Evolutionary conservation across 2,888 invertebrate species (phyloP), one percentile per base, ranked within the genome.

Genomic region (Polietes domitor): DNA sequence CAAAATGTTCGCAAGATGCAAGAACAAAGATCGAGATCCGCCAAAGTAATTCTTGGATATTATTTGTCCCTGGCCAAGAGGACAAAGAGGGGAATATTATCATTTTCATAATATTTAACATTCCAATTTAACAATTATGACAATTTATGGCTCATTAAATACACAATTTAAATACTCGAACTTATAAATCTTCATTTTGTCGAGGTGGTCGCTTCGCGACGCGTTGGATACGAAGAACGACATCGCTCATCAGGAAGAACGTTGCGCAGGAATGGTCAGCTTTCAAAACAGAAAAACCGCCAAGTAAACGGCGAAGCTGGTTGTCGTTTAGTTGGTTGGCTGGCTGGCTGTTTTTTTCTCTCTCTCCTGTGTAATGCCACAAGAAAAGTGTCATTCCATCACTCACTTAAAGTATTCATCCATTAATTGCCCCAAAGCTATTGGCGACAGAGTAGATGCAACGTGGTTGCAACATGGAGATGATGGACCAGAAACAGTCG

Each of bases 381-480:
- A 84, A 84, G 84, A 84, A 90, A 89, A 90, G 90, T 90, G 90
- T 90, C 90, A 90, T 90, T 90, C 90, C 90, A 90, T 90, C 90
- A 90, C 90, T 90, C 90, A 90, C 90, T 90, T 90, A 90, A 90
- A 90, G 90, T 90, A 90, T 90, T 90, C 90, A 90, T 90, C 90
- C 90, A 90, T 90, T 90, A 90, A 90, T 90, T 90, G 90, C 89
- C 89, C 89, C 88, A 89, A 89, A 89, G 89, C 90, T 88, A 88
- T 88, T 89, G 89, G 86, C 76, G 63, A 76, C 73, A 43, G 28
- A 47, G 17, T 43, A 43, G 41, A 61, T 58, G 80, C 70, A 47
- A 50, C 41, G 19, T 43, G 26, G 12, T 5, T 6, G 58, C 19
- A 73, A 41, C 68, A 68, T 68, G 68, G 68, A 68, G 68, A 68